A percentile compares a stretch with the other conserved stretches of the same genome.
phyloP scores from a whole-genome alignment of 1,140 invertebrate genomes.

The Ridgeia piscesae region DNA sequence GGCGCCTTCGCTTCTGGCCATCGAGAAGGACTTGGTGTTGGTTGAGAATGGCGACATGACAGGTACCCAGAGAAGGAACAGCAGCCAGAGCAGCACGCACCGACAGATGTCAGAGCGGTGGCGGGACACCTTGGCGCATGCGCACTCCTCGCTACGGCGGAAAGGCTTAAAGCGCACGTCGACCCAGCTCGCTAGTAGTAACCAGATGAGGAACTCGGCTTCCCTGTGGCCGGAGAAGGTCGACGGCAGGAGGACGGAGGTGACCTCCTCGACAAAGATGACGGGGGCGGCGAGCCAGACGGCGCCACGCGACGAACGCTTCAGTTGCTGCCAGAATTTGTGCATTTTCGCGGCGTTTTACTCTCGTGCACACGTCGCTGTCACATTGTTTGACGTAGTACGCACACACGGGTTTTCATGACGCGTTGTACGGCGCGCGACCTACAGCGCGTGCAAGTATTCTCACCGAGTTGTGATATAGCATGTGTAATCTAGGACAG shows the following conservation, averaged over 20 bases:
- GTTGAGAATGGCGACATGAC: background rate
- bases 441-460: background rate
- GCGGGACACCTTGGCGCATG: background rate
- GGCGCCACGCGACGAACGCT: background rate
- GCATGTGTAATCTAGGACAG: too few relatives aligned
- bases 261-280: background rate
- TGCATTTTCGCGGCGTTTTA: background rate
- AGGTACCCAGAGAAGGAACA: background rate
- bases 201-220: background rate
- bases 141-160: background rate
- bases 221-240: background rate
- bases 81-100: background rate
- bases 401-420: background rate
- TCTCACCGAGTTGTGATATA: background rate
- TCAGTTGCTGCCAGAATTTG: background rate
- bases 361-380: background rate
- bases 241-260: background rate
- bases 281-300: background rate
- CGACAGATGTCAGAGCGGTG: background rate
- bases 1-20: background rate
- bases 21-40: too few relatives aligned
- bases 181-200: background rate
- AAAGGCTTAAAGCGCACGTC: background rate
- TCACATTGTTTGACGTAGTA: background rate
- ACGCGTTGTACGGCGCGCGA: background rate